Evolutionary conservation across 2,888 invertebrate genomes (phyloP).

Genomic region (Hirtodrosophila alboralis): DNA sequence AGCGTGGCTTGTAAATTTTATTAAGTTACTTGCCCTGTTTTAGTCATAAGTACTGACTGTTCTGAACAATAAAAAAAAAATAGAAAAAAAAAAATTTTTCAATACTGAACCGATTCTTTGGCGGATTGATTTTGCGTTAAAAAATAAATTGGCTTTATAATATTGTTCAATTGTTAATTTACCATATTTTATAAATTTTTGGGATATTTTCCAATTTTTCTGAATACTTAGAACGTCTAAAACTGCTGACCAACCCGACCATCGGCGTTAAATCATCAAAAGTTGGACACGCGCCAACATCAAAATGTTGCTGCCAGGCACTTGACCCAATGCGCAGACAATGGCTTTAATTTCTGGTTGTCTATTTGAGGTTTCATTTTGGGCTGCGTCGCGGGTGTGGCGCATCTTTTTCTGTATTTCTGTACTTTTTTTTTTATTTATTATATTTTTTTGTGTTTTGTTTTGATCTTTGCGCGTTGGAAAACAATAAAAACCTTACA

Average conservation of each 20-base stretch:
- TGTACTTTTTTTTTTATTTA: slow-evolving; percentile 33
- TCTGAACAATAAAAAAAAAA: no score
- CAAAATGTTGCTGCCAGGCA: slow-evolving; percentile 58
- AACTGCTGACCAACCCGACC: slow-evolving; percentile 8
- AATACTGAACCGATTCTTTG: no score
- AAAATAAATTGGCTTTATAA: no score
- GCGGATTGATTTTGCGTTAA: no score
- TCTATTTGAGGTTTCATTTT: slow-evolving; percentile 58
- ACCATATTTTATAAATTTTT: no score
- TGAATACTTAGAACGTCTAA: no score
- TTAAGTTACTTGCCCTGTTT: no score
- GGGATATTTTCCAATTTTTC: no score
- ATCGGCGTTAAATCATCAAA: slow-evolving; percentile 50
- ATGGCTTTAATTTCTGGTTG: slow-evolving; percentile 71
- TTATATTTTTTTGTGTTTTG: slow-evolving; percentile 26
- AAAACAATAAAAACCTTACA: slow-evolving; percentile 58
- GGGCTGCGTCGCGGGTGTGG: slow-evolving; percentile 67
- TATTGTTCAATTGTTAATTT: no score
- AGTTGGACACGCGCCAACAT: slow-evolving; percentile 60
- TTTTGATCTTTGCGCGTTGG: slow-evolving; percentile 74
- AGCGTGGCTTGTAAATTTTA: no score
- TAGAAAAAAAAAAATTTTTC: no score
- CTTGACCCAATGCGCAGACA: slow-evolving; percentile 75
- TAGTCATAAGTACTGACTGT: no score
- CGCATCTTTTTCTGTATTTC: slow-evolving; percentile 65